Evolutionary conservation across 35 echinoderm and acorn worm genomes (phyloP).

Genomic region (Stichopus chloronotus): DNA sequence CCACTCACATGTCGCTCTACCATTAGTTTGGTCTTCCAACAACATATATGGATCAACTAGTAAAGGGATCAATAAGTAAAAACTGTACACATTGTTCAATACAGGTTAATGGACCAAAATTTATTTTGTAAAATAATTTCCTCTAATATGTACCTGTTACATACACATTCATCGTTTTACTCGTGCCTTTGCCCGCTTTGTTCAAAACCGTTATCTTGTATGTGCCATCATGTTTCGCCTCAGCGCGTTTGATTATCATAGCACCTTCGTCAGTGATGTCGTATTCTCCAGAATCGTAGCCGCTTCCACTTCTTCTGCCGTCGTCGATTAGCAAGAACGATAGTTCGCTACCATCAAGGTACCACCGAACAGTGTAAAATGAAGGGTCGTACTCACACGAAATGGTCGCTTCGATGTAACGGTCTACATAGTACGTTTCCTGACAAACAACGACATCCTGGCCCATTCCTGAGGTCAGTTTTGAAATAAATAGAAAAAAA

Average conservation of each 20-base stretch:
- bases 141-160: not conserved
- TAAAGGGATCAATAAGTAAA: too few species aligned
- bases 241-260: slow-evolving; percentile 1
- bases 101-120: too few species aligned
- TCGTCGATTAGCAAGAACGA: slow-evolving; percentile 4
- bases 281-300: not conserved
- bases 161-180: not conserved
- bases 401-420: not conserved
- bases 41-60: too few species aligned
- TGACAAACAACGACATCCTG: not conserved
- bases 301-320: not conserved
- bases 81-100: too few species aligned
- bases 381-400: not conserved
- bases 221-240: not conserved
- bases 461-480: not conserved
- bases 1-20: too few species aligned
- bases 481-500: too few species aligned
- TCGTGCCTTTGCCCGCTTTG: not conserved
- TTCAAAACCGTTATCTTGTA: not conserved
- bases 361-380: not conserved
- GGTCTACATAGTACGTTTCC: not conserved
- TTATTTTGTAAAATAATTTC: not conserved
- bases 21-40: too few species aligned
- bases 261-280: not conserved
- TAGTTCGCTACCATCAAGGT: not conserved